Conservation (phyloP, 2,888 invertebrate genomes). For the Lacanobia oleracea region DNA sequence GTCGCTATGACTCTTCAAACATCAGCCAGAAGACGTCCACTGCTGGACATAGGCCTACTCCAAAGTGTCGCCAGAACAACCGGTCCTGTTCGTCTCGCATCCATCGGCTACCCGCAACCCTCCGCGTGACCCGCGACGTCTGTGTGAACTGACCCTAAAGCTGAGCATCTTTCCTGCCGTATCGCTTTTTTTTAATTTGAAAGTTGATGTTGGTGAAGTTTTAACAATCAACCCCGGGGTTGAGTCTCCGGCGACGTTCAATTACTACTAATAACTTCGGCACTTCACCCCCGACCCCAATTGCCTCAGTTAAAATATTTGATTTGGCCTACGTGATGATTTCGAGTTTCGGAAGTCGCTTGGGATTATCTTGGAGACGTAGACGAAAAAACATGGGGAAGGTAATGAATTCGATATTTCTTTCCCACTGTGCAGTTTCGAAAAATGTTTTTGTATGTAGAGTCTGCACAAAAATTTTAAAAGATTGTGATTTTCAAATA, state of each 20-base stretch:
- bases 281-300: conserved; percentile 49
- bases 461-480: too few species aligned
- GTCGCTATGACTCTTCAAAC: too few species aligned
- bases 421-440: neutral
- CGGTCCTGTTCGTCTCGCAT: too few species aligned
- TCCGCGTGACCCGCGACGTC: too few species aligned
- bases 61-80: too few species aligned
- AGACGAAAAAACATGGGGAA: neutral
- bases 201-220: conserved; percentile 59
- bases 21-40: too few species aligned
- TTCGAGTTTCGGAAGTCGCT: conserved; percentile 7
- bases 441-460: neutral
- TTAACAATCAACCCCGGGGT: conserved; percentile 61
- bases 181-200: conserved; percentile 57
- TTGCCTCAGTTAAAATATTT: conserved; percentile 58
- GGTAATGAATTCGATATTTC: too few species aligned
- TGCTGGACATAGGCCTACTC: too few species aligned
- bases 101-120: too few species aligned
- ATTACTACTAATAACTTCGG: conserved; percentile 65
- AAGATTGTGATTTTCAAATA: too few species aligned
- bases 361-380: neutral
- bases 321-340: conserved; percentile 40
- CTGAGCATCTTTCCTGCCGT: conserved; percentile 41
- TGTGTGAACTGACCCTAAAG: conserved; percentile 19
- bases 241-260: conserved; percentile 37